phyloP scores from a whole-genome alignment of 2,113 vertebrate species.

The Petroica traversi region DNA sequence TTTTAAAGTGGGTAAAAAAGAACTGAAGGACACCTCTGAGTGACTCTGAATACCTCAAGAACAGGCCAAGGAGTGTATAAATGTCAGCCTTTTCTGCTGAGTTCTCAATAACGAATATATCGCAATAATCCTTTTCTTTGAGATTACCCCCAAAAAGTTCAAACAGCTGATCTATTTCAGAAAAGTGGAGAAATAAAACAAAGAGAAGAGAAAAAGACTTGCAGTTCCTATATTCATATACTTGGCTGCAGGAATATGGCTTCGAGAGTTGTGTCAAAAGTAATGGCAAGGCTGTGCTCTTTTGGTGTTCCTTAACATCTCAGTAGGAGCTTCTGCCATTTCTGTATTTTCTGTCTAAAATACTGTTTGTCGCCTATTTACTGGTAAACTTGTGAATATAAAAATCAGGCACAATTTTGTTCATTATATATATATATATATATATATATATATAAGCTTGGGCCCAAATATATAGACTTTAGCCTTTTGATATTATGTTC shows the following conservation, averaged over 20 bases:
- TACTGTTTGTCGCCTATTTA: rapidly evolving
- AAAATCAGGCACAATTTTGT: background rate
- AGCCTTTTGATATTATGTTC: background rate
- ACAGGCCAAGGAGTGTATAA: background rate
- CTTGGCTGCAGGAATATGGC: background rate
- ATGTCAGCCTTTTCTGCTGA: background rate
- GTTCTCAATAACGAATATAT: background rate
- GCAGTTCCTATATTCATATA: background rate
- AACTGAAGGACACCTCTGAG: background rate
- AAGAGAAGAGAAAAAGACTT: background rate
- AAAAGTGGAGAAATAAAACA: background rate
- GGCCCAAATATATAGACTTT: background rate
- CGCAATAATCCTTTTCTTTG: background rate
- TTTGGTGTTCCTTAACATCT: background rate
- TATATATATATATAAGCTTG: background rate
- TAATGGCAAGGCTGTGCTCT: background rate
- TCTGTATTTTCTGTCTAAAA: background rate
- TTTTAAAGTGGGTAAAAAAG: background rate
- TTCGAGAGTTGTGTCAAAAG: background rate
- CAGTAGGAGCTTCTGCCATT: background rate
- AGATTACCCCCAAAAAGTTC: background rate
- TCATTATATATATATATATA: no score
- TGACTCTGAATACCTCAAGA: background rate
- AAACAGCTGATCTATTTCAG: background rate
- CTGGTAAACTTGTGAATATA: background rate